These are phyloP conservation scores for Macrophya annulata DNA, from an alignment of 2,888 invertebrate species.

Conservation along the genomic window DNA sequence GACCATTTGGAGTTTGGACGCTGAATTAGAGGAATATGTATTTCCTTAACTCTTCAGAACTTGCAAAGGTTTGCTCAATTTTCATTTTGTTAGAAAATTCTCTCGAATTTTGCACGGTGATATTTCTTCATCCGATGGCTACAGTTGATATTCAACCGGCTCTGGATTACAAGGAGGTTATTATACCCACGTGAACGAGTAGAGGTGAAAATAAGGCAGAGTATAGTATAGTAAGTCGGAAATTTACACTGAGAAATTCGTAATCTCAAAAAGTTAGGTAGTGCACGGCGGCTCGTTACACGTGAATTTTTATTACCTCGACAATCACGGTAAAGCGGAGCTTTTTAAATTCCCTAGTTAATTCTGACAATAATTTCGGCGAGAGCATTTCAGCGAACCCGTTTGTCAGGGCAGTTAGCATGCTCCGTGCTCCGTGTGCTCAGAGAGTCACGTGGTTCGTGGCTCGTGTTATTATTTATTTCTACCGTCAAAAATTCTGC, in stretches of 20 bases:
- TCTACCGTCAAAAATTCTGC: slow-evolving; percentile 43
- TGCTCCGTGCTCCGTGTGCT: slow-evolving; percentile 20
- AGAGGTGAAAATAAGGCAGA: slow-evolving; percentile 1
- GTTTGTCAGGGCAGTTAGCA: slow-evolving; percentile 55
- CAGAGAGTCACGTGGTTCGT: slow-evolving; percentile 36
- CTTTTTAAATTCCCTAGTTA: slow-evolving; percentile 52
- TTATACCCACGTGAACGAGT: background rate
- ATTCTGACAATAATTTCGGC: slow-evolving; percentile 55
- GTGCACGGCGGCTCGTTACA: slow-evolving; percentile 36
- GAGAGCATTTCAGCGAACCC: slow-evolving; percentile 50
- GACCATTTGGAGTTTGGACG: too few species aligned
- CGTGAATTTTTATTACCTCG: slow-evolving; percentile 46
- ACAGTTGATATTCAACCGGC: slow-evolving; percentile 5
- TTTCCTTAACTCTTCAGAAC: background rate
- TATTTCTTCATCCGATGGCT: background rate
- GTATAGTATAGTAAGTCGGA: background rate
- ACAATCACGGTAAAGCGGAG: slow-evolving; percentile 42
- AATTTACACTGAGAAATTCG: slow-evolving; percentile 27
- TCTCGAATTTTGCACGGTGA: background rate
- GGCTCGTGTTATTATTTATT: slow-evolving; percentile 50
- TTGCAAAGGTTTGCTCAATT: background rate
- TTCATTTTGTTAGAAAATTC: slow-evolving; percentile 5
- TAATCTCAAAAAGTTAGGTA: background rate
- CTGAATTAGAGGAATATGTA: too few species aligned
- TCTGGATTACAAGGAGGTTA: background rate